Percentiles rank a stretch among this genome's conserved stretches.
Evolutionary conservation across 2,888 invertebrate genomes (phyloP).

Genomic region (Thymelicus lineola): DNA sequence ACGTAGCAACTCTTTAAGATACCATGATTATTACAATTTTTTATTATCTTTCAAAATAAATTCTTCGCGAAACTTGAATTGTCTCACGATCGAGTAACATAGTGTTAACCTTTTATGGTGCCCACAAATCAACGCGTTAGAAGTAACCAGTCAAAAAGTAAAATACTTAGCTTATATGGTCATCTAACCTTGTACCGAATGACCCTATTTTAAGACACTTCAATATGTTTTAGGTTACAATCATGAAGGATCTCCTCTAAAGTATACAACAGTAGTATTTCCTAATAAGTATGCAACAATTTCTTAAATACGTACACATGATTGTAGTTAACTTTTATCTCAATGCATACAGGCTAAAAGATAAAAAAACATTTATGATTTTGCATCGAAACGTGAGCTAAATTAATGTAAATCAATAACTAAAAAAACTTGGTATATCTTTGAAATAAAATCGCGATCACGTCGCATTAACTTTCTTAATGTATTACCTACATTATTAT

Average conservation of each 20-base stretch:
- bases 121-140: slow-evolving; percentile 28
- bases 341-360: no score
- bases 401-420: no score
- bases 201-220: slow-evolving; percentile 4
- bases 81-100: slow-evolving; percentile 26
- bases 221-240: not conserved
- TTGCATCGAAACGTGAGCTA: no score
- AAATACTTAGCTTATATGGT: slow-evolving; percentile 9
- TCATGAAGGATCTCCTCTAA: not conserved
- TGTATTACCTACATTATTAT: no score
- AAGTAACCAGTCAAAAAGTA: slow-evolving; percentile 28
- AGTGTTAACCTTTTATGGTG: slow-evolving; percentile 28
- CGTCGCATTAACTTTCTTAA: no score
- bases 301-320: no score
- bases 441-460: no score
- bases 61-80: slow-evolving; percentile 9
- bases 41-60: not conserved
- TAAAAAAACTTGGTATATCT: no score
- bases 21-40: not conserved
- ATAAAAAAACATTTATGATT: no score
- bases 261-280: not conserved
- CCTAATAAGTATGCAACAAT: no score
- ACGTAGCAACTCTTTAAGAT: no score
- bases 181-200: slow-evolving; percentile 20
- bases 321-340: no score